phyloP scores from a whole-genome alignment of 2,888 invertebrate genomes.

The Cheiracanthium punctorium region DNA sequence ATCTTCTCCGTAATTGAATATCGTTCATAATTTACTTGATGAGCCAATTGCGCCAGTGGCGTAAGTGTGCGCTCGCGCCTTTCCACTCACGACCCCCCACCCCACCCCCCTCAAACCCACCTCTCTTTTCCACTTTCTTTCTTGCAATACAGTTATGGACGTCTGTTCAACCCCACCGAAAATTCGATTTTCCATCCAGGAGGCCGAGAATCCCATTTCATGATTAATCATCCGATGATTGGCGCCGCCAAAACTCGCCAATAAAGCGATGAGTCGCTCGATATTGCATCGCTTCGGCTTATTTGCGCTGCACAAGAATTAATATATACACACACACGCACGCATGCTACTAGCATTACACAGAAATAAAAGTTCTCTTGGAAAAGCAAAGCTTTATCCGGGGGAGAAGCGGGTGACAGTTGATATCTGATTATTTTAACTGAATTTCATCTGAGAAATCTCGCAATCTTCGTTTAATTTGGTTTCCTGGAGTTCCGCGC shows the following conservation, averaged over 20 bases:
- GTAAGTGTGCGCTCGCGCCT: conserved; percentile 60
- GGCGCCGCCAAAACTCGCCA: conserved; percentile 1
- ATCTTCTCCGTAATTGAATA: conserved; percentile 64
- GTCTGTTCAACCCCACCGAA: conserved; percentile 13
- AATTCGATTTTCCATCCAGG: conserved; percentile 67
- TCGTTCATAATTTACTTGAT: conserved; percentile 71
- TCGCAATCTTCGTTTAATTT: conserved; percentile 7
- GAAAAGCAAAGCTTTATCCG: background rate
- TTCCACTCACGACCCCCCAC: conserved; percentile 11
- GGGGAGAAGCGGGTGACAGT: conserved; percentile 1
- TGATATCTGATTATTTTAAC: conserved; percentile 17
- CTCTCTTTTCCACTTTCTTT: too few species aligned
- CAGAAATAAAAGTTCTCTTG: background rate
- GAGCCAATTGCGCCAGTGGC: conserved; percentile 61
- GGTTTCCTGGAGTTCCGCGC: background rate
- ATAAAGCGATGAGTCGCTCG: background rate
- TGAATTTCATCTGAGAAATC: background rate
- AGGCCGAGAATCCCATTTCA: conserved; percentile 21
- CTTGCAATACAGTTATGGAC: conserved; percentile 32
- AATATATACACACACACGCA: background rate
- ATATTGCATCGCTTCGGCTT: background rate
- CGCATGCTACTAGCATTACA: too few species aligned
- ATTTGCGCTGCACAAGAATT: background rate
- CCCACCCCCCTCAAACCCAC: too few species aligned
- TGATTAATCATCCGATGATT: conserved; percentile 53